Evolutionary conservation across 2,113 vertebrate species (phyloP).

Genomic region (Prionailurus viverrinus): DNA sequence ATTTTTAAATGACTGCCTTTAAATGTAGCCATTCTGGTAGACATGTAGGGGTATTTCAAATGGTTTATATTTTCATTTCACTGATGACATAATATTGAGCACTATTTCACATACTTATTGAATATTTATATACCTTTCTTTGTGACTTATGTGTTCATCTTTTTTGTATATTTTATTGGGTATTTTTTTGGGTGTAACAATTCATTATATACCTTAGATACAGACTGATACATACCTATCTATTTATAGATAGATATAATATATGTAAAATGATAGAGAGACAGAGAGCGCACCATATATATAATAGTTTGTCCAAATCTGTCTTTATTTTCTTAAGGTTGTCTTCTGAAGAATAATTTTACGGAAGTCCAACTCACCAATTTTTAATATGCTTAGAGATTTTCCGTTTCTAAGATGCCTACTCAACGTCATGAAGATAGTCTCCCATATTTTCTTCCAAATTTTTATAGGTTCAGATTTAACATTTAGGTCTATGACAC

Average conservation of each 20-base stretch:
- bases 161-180: background rate
- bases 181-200: background rate
- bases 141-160: background rate
- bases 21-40: background rate
- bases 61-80: background rate
- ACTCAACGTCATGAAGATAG: background rate
- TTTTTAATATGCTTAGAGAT: background rate
- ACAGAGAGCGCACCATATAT: background rate
- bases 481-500: background rate
- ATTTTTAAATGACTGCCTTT: background rate
- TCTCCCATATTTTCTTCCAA: background rate
- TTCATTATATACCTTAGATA: background rate
- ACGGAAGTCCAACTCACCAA: background rate
- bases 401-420: background rate
- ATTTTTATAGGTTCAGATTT: background rate
- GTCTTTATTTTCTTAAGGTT: background rate
- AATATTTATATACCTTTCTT: background rate
- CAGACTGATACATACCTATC: background rate
- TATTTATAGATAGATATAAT: too few relatives aligned
- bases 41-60: background rate
- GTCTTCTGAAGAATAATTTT: background rate
- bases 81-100: background rate
- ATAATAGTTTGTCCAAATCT: background rate
- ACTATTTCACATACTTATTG: background rate
- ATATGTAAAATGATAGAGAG: too few relatives aligned